Evolutionary conservation across 2,888 invertebrate genomes (phyloP).

Genomic region (Lucinisca nassula): DNA sequence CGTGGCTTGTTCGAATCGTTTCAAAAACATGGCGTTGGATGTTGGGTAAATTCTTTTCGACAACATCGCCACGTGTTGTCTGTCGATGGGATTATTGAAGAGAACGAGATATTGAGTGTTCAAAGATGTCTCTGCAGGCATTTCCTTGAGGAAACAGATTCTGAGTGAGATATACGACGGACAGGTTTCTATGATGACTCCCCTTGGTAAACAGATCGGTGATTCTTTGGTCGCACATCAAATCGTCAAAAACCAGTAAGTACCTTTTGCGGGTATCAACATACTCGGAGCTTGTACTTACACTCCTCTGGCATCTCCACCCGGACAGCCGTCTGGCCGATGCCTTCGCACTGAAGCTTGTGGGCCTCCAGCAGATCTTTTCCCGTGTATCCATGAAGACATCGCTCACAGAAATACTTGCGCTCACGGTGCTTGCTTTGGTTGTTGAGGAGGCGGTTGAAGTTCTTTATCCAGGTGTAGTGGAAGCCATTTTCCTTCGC

Average conservation of each 20-base stretch:
- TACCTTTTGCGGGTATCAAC: neutral
- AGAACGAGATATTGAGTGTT: constrained; percentile 23
- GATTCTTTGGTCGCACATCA: constrained; percentile 32
- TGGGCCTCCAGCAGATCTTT: too few relatives aligned
- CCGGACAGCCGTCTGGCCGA: too few relatives aligned
- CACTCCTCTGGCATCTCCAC: too few relatives aligned
- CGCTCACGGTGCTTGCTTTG: too few relatives aligned
- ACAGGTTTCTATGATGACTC: constrained; percentile 14
- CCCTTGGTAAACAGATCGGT: constrained; percentile 44
- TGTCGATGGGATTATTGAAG: constrained; percentile 39
- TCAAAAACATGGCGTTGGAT: constrained; percentile 11
- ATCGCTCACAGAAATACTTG: too few relatives aligned
- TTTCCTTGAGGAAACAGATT: constrained; percentile 44
- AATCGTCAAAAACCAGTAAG: constrained; percentile 27
- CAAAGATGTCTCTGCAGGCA: constrained; percentile 33
- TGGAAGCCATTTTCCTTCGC: too few relatives aligned
- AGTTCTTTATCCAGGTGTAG: too few relatives aligned
- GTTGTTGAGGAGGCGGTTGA: too few relatives aligned
- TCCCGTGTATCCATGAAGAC: too few relatives aligned
- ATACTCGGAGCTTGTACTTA: neutral
- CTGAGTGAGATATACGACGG: constrained; percentile 27
- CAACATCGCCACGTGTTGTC: constrained; percentile 29
- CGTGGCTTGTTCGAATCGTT: constrained; percentile 7
- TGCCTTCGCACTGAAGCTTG: too few relatives aligned
- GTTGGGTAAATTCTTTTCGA: constrained; percentile 22